Percentiles rank a stretch among this genome's conserved stretches.
Conservation (phyloP, 2,888 invertebrate genomes). For the Lasioglossum oenotherae region DNA sequence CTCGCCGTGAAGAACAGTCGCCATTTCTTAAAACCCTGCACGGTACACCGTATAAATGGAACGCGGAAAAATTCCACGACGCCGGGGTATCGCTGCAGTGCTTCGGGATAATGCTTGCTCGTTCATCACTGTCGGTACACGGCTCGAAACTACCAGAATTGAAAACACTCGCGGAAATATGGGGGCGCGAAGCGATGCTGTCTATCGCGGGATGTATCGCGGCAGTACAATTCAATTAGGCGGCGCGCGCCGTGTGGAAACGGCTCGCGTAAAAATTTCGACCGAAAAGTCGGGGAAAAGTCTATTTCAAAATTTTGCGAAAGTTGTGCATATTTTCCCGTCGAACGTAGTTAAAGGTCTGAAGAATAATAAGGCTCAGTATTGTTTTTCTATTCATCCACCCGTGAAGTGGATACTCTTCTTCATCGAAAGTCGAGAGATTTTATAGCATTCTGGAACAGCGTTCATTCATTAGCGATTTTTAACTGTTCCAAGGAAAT, state of each 20-base stretch:
- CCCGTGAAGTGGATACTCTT: too few relatives aligned
- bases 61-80: slow-evolving; percentile 7
- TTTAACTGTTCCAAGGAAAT: too few relatives aligned
- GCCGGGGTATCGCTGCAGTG: neutral
- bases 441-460: too few relatives aligned
- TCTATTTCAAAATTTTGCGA: too few relatives aligned
- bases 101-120: slow-evolving; percentile 16
- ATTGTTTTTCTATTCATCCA: too few relatives aligned
- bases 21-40: neutral
- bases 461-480: too few relatives aligned
- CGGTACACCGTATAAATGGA: neutral
- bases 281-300: too few relatives aligned
- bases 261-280: too few relatives aligned
- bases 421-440: too few relatives aligned
- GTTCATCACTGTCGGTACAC: slow-evolving; percentile 25
- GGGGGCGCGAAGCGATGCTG: slow-evolving; percentile 12
- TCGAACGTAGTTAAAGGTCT: too few relatives aligned
- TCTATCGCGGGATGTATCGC: slow-evolving; percentile 25
- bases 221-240: neutral
- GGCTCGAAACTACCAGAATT: slow-evolving; percentile 23
- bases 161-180: slow-evolving; percentile 30
- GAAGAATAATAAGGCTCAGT: too few relatives aligned
- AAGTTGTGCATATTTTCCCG: too few relatives aligned
- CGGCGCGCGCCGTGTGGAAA: neutral
- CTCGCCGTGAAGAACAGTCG: neutral